Evolutionary conservation across 2,888 invertebrate genomes (phyloP), one percentile per base, ranked within the genome.

Genomic region (Dioctria rufipes): DNA sequence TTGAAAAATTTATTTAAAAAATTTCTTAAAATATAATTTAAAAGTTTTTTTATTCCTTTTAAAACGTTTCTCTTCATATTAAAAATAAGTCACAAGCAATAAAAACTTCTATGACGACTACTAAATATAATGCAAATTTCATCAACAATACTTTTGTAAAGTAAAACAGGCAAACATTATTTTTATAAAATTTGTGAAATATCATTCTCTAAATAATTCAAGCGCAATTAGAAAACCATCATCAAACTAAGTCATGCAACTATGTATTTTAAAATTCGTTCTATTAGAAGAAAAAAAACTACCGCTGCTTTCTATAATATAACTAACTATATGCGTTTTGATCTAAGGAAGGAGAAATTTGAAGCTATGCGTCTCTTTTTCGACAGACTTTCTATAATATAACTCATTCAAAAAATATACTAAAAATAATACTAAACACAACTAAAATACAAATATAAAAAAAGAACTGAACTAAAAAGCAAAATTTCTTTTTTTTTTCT

Each of bases 331-430:
- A 25, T 63, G 77, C 46, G 11, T 61, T 77, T 63, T 77, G 61
- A 8, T 63, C 46, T 77, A 77, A 77, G 77, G 77, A 77, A 77
- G 77, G 61, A 61, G 61, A 77, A 77, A 77, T 77, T 61, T 49
- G 61, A 77, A 51, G 73, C 73, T 73, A 54, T 58, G 58, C 58
- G 58, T 61, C 6, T 54, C 11, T 54, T 54, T 54, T 25, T 2
- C 25, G 25, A 25, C 25, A 25, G 25, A 25, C 25, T 25, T 25
- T 25, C 25, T 25, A 25, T 77, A 77, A 77, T 11, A 3, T 63
- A 63, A 39, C 46, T 39, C 60, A 40, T 46, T 63, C 54, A 63
- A 13, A 11, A 49, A 78, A 78, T 65, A 63, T 39, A 25, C 25
- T 25, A 25, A 25, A 25, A n/a, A 51, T 9, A 78, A 78, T 58